Evolutionary conservation across 1,140 invertebrate species (phyloP), one percentile per base, ranked within the genome.

Genomic region (Bombyx mandarina): DNA sequence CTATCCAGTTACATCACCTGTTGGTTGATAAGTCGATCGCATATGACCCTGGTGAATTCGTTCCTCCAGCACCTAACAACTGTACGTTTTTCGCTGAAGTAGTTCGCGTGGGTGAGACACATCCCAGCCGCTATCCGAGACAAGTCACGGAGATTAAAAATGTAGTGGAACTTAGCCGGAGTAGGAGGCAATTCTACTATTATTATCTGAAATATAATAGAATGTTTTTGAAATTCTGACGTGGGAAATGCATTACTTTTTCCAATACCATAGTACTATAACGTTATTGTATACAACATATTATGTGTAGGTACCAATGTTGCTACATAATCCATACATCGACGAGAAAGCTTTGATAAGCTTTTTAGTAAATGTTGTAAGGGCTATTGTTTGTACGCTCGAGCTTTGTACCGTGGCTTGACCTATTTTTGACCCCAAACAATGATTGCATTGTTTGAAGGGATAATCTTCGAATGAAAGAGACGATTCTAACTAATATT

Each of bases 121-220:
- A 98, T 73, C 3, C 96, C 96, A 46, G 92, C 92, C 60, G 92
- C 92, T 42, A 97, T 92, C 52, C 95, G 90, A 1, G 95, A 96
- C 52, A 98, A 85, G 89, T 98, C 96, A 61, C 96, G 91, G 81
- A 98, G 90, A 80, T 97, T 98, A 85, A 97, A 98, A 60, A 97
- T 95, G 81, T 98, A 98, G 81, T 98, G 96, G 86, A 98, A 98
- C 80, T 96, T 97, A 5, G 93, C 93, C 5, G 97, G 97, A 0
- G 95, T 97, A 12, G 96, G 95, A n/a, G 95, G 94, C 54, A 98
- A 77, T 64, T 96, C 92, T 12, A 89, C 86, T 54, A 94, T 91
- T 44, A 95, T 89, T 55, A 91, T 88, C 91, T 93, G 65, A 81
- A 75, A 18, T 54, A 45, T n/a, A 54, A 44, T 54, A 44, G 22